Conservation (phyloP, 35 echinoderm and acorn worm genomes). For the Lytechinus variegatus region DNA sequence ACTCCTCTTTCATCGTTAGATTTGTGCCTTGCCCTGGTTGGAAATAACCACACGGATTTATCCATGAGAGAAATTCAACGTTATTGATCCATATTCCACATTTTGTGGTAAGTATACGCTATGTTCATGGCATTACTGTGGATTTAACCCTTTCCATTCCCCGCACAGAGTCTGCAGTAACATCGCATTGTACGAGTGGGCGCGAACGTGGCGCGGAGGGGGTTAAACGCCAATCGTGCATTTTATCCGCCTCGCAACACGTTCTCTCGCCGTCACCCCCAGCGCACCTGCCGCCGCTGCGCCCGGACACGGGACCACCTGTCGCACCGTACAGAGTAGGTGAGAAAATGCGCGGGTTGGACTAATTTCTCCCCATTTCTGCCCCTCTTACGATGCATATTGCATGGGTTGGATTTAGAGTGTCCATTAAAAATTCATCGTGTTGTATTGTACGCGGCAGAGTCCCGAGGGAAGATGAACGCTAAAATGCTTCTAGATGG, state of each 20-base stretch:
- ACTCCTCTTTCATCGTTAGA: background rate
- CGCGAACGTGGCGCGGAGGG: background rate
- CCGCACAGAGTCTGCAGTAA: background rate
- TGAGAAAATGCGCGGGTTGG: conserved; percentile 19
- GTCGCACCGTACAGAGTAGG: background rate
- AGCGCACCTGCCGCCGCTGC: background rate
- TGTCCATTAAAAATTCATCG: conserved; percentile 34
- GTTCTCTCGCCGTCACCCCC: background rate
- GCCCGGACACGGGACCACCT: conserved; percentile 32
- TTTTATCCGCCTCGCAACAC: background rate
- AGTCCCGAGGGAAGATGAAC: background rate
- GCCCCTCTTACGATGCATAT: background rate
- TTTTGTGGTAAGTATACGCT: background rate
- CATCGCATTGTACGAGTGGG: background rate
- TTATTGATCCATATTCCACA: background rate
- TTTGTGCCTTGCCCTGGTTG: background rate
- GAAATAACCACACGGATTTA: background rate
- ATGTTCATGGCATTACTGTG: background rate
- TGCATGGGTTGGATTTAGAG: background rate
- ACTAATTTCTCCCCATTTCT: conserved; percentile 19
- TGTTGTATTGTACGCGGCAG: background rate
- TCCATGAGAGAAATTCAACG: background rate
- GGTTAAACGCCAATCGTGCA: background rate
- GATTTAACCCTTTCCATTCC: background rate
- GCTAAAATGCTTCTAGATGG: background rate